A percentile compares a stretch with the other conserved stretches of the same genome.
Evolutionary conservation across 1,140 invertebrate genomes (phyloP).

Genomic region (Conus betulinus): DNA sequence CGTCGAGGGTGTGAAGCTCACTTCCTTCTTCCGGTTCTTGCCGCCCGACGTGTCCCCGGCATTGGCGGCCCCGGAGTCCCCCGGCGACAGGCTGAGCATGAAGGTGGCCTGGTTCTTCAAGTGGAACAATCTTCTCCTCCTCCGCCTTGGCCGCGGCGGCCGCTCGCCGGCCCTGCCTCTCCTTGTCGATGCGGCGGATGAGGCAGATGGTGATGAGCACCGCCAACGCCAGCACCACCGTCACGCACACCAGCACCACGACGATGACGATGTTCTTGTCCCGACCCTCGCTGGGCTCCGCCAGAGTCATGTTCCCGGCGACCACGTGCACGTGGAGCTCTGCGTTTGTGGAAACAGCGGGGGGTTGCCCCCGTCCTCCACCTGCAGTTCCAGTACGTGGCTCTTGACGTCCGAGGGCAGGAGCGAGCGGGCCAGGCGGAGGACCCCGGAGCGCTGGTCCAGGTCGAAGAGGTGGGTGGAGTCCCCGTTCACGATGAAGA

Average conservation of each 20-base stretch:
- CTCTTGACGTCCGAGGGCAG: slow-evolving; percentile 49
- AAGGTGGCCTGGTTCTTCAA: slow-evolving; percentile 43
- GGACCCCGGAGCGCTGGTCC: slow-evolving; percentile 55
- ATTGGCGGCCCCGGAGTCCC: neutral
- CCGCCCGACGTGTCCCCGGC: neutral
- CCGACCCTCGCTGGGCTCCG: neutral
- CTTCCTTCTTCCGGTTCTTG: slow-evolving; percentile 41
- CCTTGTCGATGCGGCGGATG: slow-evolving; percentile 43
- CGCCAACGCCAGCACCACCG: slow-evolving; percentile 42
- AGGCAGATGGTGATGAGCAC: slow-evolving; percentile 47
- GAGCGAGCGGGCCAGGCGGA: slow-evolving; percentile 57
- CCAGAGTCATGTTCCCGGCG: slow-evolving; percentile 32
- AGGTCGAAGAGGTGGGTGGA: slow-evolving; percentile 59
- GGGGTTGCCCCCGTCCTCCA: slow-evolving; percentile 60
- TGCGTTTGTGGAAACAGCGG: slow-evolving; percentile 36
- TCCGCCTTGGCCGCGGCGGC: slow-evolving; percentile 26
- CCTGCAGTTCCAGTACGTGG: slow-evolving; percentile 57
- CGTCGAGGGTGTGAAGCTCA: slow-evolving; percentile 51
- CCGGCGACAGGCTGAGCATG: slow-evolving; percentile 20
- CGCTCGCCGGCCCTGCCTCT: slow-evolving; percentile 32
- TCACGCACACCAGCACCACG: slow-evolving; percentile 47
- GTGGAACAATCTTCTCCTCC: slow-evolving; percentile 51
- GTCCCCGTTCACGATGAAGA: slow-evolving; percentile 53
- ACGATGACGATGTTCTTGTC: slow-evolving; percentile 47
- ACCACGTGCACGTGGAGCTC: slow-evolving; percentile 38